Base-by-base conservation (phyloP, 2,113 vertebrate species). In the Scytalopus superciliaris region DNA sequence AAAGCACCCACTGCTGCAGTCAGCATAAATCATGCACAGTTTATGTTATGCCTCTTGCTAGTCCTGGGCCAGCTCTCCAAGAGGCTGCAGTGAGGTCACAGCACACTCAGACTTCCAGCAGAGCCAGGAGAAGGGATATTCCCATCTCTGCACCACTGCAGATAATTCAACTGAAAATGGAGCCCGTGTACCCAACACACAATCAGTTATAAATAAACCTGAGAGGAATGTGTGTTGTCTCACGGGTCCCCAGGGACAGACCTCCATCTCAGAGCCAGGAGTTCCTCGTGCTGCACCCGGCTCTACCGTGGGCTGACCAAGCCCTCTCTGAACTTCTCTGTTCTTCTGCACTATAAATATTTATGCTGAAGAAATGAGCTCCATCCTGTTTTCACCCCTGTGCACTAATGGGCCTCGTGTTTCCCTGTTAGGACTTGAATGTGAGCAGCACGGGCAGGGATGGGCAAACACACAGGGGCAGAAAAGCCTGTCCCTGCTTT, bases 361-460 rank as follows among this genome's bases (percentile, higher is more conserved):
- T 95, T 77, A 87, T 66, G 59, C 67, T 91, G 14, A 89, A 95
- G 87, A 84, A 93, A 90, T 57, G 55, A 95, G 72, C 82, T 69
- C 64, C 67, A 28, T 87, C 78, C 82, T 87, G 40, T 73, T 94
- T 89, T 82, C 56, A 53, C 62, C 62, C 70, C 69, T 53, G 1
- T 53, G 28, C 0, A 0, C 63, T 95, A 49, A 89, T 82, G 6
- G 5, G 86, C 87, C 81, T 89, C 3, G 1, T 52, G 77, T 52
- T 95, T 72, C 94, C 84, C 66, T 91, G 91, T 82, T 66, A 13
- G 53, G 45, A 87, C 92, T 89, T 91, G 87, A 92, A 89, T 90
- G 52, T 47, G 42, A 59, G 3, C 3, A 13, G 87, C 81, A 70
- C 6, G 6, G 87, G 90, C 66, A 76, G 67, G 78, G 84, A n/a